These are phyloP conservation scores for Cylas formicarius DNA, from an alignment of 1,140 invertebrate species.

Conservation along the genomic window DNA sequence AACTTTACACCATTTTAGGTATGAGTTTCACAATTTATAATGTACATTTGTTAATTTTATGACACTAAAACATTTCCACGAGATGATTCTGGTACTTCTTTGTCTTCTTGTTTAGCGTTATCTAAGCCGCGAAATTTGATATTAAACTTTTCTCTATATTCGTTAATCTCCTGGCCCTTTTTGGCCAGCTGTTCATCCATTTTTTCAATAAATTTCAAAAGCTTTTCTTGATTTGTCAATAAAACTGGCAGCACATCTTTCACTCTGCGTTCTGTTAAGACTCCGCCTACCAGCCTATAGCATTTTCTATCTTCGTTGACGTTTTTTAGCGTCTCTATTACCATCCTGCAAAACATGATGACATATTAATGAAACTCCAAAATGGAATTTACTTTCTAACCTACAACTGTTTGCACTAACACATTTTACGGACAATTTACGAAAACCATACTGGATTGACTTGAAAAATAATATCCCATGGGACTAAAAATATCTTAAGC, in stretches of 20 bases:
- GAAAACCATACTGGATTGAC: too few relatives aligned
- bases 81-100: slow-evolving; percentile 22
- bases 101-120: slow-evolving; percentile 44
- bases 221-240: slow-evolving; percentile 72
- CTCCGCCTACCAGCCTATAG: slow-evolving; percentile 87
- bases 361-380: too few relatives aligned
- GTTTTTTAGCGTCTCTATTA: slow-evolving; percentile 86
- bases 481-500: not conserved
- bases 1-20: too few relatives aligned
- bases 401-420: too few relatives aligned
- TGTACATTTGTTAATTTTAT: too few relatives aligned
- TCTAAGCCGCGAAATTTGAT: slow-evolving; percentile 68
- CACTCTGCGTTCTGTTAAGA: slow-evolving; percentile 87
- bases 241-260: slow-evolving; percentile 84
- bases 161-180: slow-evolving; percentile 88
- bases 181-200: slow-evolving; percentile 73
- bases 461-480: too few relatives aligned
- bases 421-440: too few relatives aligned
- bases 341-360: slow-evolving; percentile 65
- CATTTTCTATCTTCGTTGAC: slow-evolving; percentile 83
- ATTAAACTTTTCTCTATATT: slow-evolving; percentile 87
- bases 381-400: too few relatives aligned
- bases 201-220: slow-evolving; percentile 68
- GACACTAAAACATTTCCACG: slow-evolving; percentile 41
- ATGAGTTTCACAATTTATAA: too few relatives aligned